Base-by-base conservation (phyloP, 2,113 vertebrate genomes). In the Atlantisia rogersi region DNA sequence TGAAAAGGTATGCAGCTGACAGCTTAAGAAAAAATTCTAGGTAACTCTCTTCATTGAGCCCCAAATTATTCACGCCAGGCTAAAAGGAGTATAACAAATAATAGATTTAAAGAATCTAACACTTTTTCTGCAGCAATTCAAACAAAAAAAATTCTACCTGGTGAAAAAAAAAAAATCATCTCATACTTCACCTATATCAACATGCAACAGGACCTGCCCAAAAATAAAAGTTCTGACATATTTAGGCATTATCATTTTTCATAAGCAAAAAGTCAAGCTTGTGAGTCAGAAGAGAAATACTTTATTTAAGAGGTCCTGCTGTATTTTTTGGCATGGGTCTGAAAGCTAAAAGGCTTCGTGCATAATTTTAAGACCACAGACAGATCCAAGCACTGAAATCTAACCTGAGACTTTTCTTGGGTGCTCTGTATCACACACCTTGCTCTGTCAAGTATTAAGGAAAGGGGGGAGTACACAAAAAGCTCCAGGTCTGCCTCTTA, bases 351-450 rank as follows among this genome's bases (percentile, higher is more conserved):
- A 59, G 31, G 74, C 83, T 24, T 67, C 4, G 15, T 2, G 15
- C 10, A 2, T 15, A 52, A 56, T 1, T 0, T 8, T 42, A 62
- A 87, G 39, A 60, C 10, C 24, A 55, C 24, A 39, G 44, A 4
- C 50, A 58, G 37, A 60, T 12, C 22, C n/a, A 56, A 65, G 32
- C 39, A 29, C 10, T 48, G 31, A 42, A 32, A 50, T 12, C 19
- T 42, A 65, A 39, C 10, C 37, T 6, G 18, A 56, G 22, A 18
- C 37, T 85, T 52, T 11, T 77, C 58, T 35, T 52, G 12, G 29
- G 29, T 83, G 31, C 37, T 28, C 29, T 2, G 0, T 14, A 19
- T 64, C 29, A 0, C 40, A 35, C 12, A 40, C 15, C 16, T 69
- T 56, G 48, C 28, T 82, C 13, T 73, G 56, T 55, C 78, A 88